Conservation (phyloP, 2,797 vertebrate species). For the Nyctalus aviator region DNA sequence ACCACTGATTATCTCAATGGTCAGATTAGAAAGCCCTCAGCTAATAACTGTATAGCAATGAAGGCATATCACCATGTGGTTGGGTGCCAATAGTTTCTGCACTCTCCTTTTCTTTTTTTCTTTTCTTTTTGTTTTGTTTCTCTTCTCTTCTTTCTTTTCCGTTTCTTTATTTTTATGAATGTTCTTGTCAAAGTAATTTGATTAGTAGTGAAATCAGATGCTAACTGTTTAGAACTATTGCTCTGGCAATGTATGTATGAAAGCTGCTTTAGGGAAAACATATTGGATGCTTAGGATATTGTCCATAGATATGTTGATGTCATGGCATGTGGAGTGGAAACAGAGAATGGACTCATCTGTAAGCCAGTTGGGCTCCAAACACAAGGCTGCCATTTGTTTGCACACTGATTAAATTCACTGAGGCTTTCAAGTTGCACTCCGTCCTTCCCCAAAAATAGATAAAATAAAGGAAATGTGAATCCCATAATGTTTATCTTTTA, state of each 20-base stretch:
- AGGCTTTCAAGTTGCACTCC: neutral
- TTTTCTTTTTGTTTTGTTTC: too few species aligned
- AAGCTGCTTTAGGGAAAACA: conserved; percentile 37
- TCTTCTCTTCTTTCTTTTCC: too few species aligned
- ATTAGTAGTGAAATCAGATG: conserved; percentile 33
- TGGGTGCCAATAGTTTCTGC: neutral
- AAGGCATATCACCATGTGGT: neutral
- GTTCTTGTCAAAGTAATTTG: conserved; percentile 25
- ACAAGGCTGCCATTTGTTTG: neutral
- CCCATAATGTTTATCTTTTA: neutral
- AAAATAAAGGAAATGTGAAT: neutral
- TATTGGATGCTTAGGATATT: neutral
- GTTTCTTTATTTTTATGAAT: neutral
- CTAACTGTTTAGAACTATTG: neutral
- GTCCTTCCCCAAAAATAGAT: neutral
- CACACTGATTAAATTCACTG: neutral
- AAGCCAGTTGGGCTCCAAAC: neutral
- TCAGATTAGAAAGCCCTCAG: neutral
- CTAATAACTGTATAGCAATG: neutral
- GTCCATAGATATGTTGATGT: neutral
- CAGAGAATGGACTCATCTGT: neutral
- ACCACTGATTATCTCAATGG: neutral
- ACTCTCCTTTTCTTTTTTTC: too few species aligned
- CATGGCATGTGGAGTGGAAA: neutral
- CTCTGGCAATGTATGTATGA: neutral